A percentile compares a stretch with the other conserved stretches of the same genome.
Evolutionary conservation across 1,140 invertebrate species (phyloP).

Genomic region (Portunus trituberculatus): DNA sequence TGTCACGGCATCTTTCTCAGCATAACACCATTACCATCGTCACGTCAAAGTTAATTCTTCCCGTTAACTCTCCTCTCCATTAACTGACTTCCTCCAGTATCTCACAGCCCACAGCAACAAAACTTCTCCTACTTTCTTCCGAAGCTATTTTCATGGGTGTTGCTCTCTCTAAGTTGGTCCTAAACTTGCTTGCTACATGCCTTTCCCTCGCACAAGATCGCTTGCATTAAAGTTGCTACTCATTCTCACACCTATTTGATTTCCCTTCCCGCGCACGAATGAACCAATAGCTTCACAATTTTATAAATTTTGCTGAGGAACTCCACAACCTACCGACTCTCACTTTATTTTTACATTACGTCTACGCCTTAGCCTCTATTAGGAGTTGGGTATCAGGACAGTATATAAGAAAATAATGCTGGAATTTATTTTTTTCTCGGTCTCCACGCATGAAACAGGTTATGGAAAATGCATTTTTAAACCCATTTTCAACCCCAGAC

Average conservation of each 20-base stretch:
- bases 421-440: background rate
- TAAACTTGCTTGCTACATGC: background rate
- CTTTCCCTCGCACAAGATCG: background rate
- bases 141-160: background rate
- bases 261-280: background rate
- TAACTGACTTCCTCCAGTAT: background rate
- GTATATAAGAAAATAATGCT: background rate
- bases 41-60: background rate
- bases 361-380: background rate
- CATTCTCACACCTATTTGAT: slow-evolving; percentile 8
- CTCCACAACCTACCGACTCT: background rate
- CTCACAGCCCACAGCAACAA: background rate
- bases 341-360: background rate
- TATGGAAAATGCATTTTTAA: background rate
- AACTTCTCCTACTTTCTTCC: background rate
- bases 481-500: background rate
- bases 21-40: background rate
- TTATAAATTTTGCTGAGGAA: background rate
- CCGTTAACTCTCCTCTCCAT: background rate
- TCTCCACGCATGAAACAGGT: background rate
- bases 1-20: too few species aligned
- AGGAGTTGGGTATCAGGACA: background rate
- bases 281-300: background rate
- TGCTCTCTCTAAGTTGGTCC: background rate
- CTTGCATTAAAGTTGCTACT: background rate